Percentiles rank a stretch among this genome's conserved stretches.
These are phyloP conservation scores for Argopecten irradians DNA, from an alignment of 1,140 invertebrate species.

Conservation along the genomic window DNA sequence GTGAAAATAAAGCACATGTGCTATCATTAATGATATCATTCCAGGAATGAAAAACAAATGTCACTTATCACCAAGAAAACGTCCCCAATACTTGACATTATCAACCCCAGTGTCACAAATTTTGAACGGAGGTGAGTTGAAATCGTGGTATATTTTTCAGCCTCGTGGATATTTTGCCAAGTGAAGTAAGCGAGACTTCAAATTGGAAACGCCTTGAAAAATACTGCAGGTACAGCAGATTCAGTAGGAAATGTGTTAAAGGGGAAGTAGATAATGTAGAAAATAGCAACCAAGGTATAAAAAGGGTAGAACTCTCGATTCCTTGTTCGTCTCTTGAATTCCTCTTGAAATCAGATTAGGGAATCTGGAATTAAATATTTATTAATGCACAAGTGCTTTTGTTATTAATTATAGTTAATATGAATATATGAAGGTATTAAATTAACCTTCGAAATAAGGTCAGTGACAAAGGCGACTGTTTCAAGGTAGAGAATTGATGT, in stretches of 20 bases:
- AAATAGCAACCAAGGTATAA: background rate
- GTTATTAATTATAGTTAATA: too few relatives aligned
- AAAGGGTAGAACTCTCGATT: background rate
- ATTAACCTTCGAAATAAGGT: too few relatives aligned
- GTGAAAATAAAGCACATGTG: conserved; percentile 53
- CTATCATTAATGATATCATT: conserved; percentile 52
- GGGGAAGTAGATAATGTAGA: background rate
- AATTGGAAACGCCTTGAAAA: conserved; percentile 54
- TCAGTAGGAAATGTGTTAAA: background rate
- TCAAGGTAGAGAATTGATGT: too few relatives aligned
- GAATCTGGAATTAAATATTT: too few relatives aligned
- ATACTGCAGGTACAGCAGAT: background rate
- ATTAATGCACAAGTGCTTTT: too few relatives aligned
- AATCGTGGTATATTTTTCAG: background rate
- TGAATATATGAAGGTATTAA: too few relatives aligned
- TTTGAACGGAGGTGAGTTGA: conserved; percentile 36
- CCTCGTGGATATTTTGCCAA: background rate
- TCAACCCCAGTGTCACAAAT: conserved; percentile 48
- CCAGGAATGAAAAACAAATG: conserved; percentile 55
- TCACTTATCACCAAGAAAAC: conserved; percentile 47
- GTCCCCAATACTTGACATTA: conserved; percentile 56
- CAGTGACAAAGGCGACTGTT: too few relatives aligned
- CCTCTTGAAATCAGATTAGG: background rate
- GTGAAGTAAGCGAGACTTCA: conserved; percentile 48
- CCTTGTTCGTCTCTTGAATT: background rate